Conservation (phyloP, 2,888 invertebrate genomes). For the Lacanobia wlatinum region DNA sequence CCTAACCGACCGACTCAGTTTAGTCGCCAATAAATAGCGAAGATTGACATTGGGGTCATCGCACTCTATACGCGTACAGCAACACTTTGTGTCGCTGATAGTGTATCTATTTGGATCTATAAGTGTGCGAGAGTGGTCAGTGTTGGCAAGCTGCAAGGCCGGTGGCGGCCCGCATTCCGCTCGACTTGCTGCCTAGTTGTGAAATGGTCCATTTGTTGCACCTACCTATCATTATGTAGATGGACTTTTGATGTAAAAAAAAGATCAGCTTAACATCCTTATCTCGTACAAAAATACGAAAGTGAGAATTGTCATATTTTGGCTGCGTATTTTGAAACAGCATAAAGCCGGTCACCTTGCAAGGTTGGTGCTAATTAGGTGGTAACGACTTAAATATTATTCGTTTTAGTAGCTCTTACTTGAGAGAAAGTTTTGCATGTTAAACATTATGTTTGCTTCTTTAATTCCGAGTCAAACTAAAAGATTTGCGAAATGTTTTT, state of each 20-base stretch:
- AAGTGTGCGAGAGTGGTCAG: conserved; percentile 86
- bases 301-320: conserved; percentile 59
- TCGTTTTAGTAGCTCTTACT: conserved; percentile 38
- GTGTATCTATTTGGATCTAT: conserved; percentile 80
- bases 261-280: conserved; percentile 42
- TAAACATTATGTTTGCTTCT: conserved; percentile 27
- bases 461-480: conserved; percentile 16
- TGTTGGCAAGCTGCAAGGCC: conserved; percentile 88
- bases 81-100: conserved; percentile 72
- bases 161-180: conserved; percentile 87
- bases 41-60: conserved; percentile 72
- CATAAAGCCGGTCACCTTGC: conserved; percentile 49
- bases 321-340: conserved; percentile 33
- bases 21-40: conserved; percentile 48
- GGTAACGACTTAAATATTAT: conserved; percentile 36
- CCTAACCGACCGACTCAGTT: conserved; percentile 21
- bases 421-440: conserved; percentile 57
- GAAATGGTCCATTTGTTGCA: conserved; percentile 85
- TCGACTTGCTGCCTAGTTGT: conserved; percentile 81
- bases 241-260: conserved; percentile 49
- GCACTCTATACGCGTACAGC: conserved; percentile 74
- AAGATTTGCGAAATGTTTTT: conserved; percentile 28
- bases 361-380: conserved; percentile 60
- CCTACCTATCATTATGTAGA: conserved; percentile 72
- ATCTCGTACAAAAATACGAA: conserved; percentile 29